These are phyloP conservation scores for Sphyrna mokarran DNA, from an alignment of 2,113 vertebrate genomes.

Conservation along the genomic window DNA sequence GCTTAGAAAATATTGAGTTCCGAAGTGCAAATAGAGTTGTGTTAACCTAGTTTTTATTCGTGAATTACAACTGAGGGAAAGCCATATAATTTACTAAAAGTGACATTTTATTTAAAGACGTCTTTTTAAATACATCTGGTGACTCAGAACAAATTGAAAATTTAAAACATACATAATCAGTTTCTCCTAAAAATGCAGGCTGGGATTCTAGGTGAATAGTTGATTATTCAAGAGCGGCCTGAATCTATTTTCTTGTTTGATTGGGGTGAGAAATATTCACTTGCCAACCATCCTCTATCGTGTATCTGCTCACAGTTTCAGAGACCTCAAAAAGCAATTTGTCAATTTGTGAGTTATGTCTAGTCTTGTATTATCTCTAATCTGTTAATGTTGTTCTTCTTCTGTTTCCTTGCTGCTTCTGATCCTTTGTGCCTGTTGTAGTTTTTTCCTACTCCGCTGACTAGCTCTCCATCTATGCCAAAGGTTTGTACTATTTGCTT, in stretches of 20 bases:
- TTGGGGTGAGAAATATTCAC: neutral
- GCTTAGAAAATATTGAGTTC: neutral
- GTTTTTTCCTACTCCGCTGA: slow-evolving; percentile 24
- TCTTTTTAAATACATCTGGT: neutral
- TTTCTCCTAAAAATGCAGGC: neutral
- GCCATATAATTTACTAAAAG: neutral
- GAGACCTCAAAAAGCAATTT: neutral
- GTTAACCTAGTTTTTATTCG: neutral
- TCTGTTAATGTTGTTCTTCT: slow-evolving; percentile 19
- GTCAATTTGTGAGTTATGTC: neutral
- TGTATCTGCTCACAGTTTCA: neutral
- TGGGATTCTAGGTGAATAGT: neutral
- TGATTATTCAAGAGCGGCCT: neutral
- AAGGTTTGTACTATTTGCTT: slow-evolving; percentile 6
- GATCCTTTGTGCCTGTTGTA: slow-evolving; percentile 21
- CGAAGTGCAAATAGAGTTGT: neutral
- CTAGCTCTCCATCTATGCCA: neutral
- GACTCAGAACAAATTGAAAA: neutral
- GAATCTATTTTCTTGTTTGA: neutral
- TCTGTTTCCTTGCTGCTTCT: slow-evolving; percentile 26
- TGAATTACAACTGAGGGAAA: neutral
- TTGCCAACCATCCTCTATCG: neutral
- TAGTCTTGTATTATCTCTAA: neutral
- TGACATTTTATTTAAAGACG: neutral
- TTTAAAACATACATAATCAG: neutral